Evolutionary conservation across 2,888 invertebrate genomes (phyloP), one percentile per base, ranked within the genome.

Genomic region (Clanis bilineata): DNA sequence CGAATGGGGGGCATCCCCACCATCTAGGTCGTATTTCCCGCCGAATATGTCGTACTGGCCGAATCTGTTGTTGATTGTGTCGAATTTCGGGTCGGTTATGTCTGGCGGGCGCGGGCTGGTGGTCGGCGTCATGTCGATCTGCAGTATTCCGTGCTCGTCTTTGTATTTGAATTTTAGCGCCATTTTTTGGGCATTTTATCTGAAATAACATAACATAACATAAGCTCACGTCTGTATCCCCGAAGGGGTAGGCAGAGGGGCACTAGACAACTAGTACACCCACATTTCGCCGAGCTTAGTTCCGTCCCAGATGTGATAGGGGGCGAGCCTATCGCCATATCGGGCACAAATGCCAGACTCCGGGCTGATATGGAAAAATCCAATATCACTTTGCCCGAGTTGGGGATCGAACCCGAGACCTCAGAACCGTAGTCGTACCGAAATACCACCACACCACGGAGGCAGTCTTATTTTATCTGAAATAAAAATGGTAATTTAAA

Each of bases 61-160:
- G 80, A 92, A 92, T 25, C 92, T 68, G 63, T 80, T 79, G 85
- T 91, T 91, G 65, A 92, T 91, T 0, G 89, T 85, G 70, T 92
- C 92, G 78, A 92, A 91, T 64, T 90, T 77, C 0, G 88, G 88
- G 66, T 83, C 79, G 3, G 76, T 71, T 36, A 83, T 65, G 54
- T 77, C 66, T 71, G 56, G 76, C 71, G 4, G 72, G 64, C 58
- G 71, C 63, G 12, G 74, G 71, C 0, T 85, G 86, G 58, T 77
- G 82, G 22, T 63, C 0, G 90, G 89, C 4, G 84, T 85, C 90
- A 92, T 88, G 83, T 91, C 88, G 76, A 92, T 91, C 64, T 88
- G 90, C 22, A 92, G 79, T 38, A 90, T 82, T 39, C 92, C 92
- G 79, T 90, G 86, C 55, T 92, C 92, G 84, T 92, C 91, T 21